phyloP scores from a whole-genome alignment of 2,797 vertebrate species.

The Anguilla marmorata region DNA sequence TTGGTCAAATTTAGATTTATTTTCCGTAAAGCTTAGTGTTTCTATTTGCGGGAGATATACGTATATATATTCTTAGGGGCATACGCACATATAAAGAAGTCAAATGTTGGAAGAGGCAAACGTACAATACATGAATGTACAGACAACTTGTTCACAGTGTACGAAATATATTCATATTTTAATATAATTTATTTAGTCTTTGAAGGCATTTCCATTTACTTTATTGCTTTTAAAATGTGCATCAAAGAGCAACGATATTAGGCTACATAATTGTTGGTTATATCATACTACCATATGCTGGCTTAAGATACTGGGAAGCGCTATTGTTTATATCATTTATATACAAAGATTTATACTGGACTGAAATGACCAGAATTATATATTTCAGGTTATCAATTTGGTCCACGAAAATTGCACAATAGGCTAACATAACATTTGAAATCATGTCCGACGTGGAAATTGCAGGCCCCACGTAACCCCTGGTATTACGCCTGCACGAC shows the following conservation, averaged over 20 bases:
- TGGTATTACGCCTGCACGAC: not conserved
- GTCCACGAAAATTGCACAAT: not conserved
- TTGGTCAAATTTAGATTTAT: not conserved
- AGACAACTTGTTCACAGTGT: not conserved
- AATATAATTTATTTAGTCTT: not conserved
- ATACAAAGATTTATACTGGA: not conserved
- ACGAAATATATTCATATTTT: not conserved
- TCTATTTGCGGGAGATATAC: not conserved
- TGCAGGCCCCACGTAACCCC: not conserved
- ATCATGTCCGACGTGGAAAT: not conserved
- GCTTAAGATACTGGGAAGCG: not conserved
- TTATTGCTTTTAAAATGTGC: not conserved
- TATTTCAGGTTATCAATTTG: not conserved
- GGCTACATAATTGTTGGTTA: not conserved
- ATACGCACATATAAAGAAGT: not conserved
- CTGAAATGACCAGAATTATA: not conserved
- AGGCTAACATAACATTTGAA: not conserved
- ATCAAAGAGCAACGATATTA: not conserved
- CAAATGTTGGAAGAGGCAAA: not conserved
- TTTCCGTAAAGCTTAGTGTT: not conserved
- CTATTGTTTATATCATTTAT: not conserved
- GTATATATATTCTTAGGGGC: not conserved
- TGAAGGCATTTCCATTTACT: not conserved
- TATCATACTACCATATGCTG: not conserved
- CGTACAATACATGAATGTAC: not conserved